Evolutionary conservation across 2,888 invertebrate species (phyloP).

Genomic region (Epirrhoe alternata): DNA sequence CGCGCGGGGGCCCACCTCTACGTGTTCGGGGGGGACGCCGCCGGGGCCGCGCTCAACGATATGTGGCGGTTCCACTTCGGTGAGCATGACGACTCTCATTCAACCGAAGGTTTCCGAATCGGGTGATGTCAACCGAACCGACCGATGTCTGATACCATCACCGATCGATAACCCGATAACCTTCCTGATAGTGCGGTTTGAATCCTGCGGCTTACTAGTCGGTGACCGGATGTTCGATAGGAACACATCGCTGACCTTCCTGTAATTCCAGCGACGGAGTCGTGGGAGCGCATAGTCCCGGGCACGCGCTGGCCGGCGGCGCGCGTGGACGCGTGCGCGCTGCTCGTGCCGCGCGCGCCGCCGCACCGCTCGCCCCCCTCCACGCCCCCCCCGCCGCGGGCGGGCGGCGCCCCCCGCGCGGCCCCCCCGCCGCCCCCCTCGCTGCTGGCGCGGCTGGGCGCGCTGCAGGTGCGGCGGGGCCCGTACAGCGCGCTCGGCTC

Average conservation of each 20-base stretch:
- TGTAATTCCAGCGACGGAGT: conserved; percentile 85
- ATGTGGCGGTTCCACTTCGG: conserved; percentile 94
- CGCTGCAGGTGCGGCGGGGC: conserved; percentile 87
- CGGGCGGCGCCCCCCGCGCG: conserved; percentile 56
- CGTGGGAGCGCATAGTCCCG: conserved; percentile 90
- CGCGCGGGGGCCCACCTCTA: conserved; percentile 91
- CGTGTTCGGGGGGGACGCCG: conserved; percentile 91
- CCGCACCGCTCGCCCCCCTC: conserved; percentile 71
- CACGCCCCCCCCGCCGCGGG: conserved; percentile 67
- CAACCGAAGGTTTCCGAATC: no score
- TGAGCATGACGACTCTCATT: conserved; percentile 56
- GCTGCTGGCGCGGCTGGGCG: conserved; percentile 88
- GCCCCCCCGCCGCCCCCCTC: conserved; percentile 75
- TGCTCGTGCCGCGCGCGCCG: conserved; percentile 81
- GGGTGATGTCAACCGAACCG: no score
- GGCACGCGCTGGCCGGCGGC: conserved; percentile 88
- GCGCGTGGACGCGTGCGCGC: conserved; percentile 88
- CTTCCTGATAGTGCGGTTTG: no score
- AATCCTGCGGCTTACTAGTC: no score
- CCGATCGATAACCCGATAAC: no score
- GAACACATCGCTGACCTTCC: not conserved
- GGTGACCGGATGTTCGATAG: not conserved
- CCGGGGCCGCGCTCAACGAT: conserved; percentile 89
- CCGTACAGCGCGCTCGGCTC: conserved; percentile 88
- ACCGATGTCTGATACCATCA: no score